Evolutionary conservation across 1,140 invertebrate species (phyloP).

Genomic region (Scaptodrosophila lebanonensis): DNA sequence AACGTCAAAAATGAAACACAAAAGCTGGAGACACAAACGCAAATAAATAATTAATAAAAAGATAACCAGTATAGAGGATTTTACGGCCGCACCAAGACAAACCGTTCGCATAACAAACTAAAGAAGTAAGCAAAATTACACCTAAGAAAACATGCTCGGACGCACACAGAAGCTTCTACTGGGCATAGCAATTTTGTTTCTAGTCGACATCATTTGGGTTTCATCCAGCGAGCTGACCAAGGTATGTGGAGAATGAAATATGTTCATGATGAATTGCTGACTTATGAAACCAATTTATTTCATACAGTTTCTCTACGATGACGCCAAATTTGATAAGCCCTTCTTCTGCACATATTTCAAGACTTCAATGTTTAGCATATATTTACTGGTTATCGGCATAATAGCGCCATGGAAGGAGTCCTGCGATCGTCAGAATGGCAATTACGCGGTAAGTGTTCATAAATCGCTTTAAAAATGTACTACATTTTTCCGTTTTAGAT

Average conservation of each 20-base stretch:
- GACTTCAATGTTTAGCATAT: slow-evolving; percentile 91
- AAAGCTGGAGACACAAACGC: slow-evolving; percentile 62
- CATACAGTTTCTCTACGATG: slow-evolving; percentile 88
- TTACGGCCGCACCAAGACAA: slow-evolving; percentile 6
- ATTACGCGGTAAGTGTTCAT: slow-evolving; percentile 83
- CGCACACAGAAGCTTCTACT: slow-evolving; percentile 85
- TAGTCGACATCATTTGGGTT: slow-evolving; percentile 93
- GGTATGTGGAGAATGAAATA: slow-evolving; percentile 78
- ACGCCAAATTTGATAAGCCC: slow-evolving; percentile 89
- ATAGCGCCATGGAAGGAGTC: slow-evolving; percentile 89
- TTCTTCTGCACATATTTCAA: slow-evolving; percentile 94
- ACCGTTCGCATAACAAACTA: not conserved
- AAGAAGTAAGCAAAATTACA: not conserved
- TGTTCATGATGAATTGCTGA: not conserved
- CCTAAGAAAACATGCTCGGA: slow-evolving; percentile 56
- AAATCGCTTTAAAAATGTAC: no score
- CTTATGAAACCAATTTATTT: slow-evolving; percentile 10
- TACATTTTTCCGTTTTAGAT: slow-evolving; percentile 77
- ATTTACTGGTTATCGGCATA: slow-evolving; percentile 88
- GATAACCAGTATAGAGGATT: not conserved
- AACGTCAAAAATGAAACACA: slow-evolving; percentile 52
- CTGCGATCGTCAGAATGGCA: slow-evolving; percentile 82
- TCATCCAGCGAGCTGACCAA: slow-evolving; percentile 90
- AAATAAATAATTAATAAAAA: slow-evolving; percentile 39
- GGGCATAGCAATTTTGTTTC: slow-evolving; percentile 85